A percentile compares a stretch with the other conserved stretches of the same genome.
phyloP scores from a whole-genome alignment of 2,888 invertebrate genomes.

The Drosophila testacea region DNA sequence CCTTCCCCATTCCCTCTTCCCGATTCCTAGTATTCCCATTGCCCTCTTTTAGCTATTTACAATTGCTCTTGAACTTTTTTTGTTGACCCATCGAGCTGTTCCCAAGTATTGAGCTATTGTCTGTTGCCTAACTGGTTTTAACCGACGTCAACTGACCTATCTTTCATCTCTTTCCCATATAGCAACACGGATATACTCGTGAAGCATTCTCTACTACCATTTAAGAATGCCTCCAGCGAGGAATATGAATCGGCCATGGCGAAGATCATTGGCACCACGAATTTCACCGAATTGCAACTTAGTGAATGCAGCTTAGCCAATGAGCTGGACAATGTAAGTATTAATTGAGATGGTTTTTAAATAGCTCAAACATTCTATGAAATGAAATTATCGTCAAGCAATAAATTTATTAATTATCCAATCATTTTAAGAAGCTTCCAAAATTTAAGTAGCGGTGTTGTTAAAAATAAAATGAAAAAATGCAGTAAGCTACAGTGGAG shows the following conservation, averaged over 20 bases:
- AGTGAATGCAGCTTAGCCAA: constrained; percentile 90
- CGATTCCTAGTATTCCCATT: not conserved
- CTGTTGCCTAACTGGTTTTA: constrained; percentile 14
- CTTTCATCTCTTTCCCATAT: constrained; percentile 9
- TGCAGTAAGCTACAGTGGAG: no score
- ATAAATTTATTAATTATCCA: no score
- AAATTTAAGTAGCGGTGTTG: no score
- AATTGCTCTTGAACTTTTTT: constrained; percentile 69
- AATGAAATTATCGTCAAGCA: not conserved
- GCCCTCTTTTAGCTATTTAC: constrained; percentile 54
- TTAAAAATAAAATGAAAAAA: no score
- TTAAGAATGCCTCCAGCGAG: constrained; percentile 86
- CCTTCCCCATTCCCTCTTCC: not conserved
- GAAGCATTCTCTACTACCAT: constrained; percentile 77
- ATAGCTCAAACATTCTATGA: not conserved
- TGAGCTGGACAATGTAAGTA: constrained; percentile 90
- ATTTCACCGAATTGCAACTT: constrained; percentile 85
- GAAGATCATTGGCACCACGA: constrained; percentile 81
- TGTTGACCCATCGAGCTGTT: constrained; percentile 40
- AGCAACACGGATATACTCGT: constrained; percentile 86
- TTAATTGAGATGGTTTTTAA: not conserved
- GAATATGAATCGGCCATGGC: constrained; percentile 86
- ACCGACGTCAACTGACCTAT: constrained; percentile 37
- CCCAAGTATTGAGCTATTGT: constrained; percentile 29
- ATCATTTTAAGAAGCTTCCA: no score